Conservation (phyloP, 2,797 vertebrate genomes). For the Pitangus sulphuratus region DNA sequence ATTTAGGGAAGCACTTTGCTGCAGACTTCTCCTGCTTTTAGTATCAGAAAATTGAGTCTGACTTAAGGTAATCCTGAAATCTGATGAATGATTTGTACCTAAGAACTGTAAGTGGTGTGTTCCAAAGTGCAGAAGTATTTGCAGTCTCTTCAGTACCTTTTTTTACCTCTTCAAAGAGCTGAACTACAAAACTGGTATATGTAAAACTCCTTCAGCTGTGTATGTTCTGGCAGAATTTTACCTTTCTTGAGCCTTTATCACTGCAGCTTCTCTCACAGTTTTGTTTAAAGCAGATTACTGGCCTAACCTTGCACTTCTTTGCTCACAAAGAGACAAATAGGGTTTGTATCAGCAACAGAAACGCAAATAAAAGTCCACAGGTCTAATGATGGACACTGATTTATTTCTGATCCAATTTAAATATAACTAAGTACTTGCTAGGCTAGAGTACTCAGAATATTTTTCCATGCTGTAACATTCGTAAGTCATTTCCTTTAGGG, state of each 20-base stretch:
- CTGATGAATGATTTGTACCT: conserved; percentile 26
- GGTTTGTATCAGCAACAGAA: background rate
- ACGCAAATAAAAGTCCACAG: background rate
- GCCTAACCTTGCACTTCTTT: background rate
- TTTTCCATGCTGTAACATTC: background rate
- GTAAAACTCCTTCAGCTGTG: background rate
- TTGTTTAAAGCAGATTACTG: background rate
- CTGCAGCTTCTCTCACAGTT: background rate
- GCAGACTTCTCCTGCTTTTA: background rate
- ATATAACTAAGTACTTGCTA: background rate
- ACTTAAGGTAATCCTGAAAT: background rate
- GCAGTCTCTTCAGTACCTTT: background rate
- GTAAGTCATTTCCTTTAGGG: background rate
- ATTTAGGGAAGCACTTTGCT: background rate
- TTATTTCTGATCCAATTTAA: background rate
- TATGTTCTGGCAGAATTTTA: background rate
- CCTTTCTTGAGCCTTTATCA: background rate
- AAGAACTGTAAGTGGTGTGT: background rate
- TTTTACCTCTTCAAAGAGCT: background rate
- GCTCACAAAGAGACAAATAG: background rate
- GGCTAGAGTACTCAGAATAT: background rate
- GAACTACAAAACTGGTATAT: background rate
- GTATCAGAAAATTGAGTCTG: background rate
- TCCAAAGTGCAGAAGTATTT: background rate
- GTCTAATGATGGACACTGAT: background rate